Evolutionary conservation across 2,888 invertebrate genomes (phyloP).

Genomic region (Synergus umbraculus): DNA sequence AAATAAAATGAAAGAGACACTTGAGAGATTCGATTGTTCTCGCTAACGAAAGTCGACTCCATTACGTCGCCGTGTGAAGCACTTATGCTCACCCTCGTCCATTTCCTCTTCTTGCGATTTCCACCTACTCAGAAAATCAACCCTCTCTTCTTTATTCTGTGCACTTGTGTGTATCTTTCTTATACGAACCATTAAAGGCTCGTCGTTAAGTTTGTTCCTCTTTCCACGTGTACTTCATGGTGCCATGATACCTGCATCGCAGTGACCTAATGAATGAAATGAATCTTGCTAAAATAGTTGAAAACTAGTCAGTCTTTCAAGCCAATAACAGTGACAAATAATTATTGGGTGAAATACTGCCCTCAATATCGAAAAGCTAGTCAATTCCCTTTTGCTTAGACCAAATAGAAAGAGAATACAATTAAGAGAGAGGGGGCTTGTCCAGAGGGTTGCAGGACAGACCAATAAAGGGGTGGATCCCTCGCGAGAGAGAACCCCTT

Average conservation of each 20-base stretch:
- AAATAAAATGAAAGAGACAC: constrained; percentile 1
- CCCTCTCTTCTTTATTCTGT: background rate
- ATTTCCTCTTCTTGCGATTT: constrained; percentile 47
- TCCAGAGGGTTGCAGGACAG: constrained; percentile 42
- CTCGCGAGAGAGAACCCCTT: constrained; percentile 52
- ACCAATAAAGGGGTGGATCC: constrained; percentile 50
- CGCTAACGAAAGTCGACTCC: constrained; percentile 63
- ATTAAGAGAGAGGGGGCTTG: constrained; percentile 39
- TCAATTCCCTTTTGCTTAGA: background rate
- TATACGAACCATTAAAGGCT: constrained; percentile 57
- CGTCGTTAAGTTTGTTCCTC: constrained; percentile 44
- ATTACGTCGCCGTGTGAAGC: constrained; percentile 65
- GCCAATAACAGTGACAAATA: background rate
- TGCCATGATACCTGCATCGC: constrained; percentile 58
- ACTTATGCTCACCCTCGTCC: constrained; percentile 59
- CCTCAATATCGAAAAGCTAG: background rate
- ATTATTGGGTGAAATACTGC: background rate
- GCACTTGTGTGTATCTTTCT: constrained; percentile 22
- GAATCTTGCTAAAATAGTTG: background rate
- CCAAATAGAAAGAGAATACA: constrained; percentile 2
- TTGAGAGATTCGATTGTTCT: constrained; percentile 51
- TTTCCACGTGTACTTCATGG: constrained; percentile 49
- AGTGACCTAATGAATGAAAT: constrained; percentile 49
- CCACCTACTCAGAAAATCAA: background rate
- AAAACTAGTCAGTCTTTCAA: background rate